Evolutionary conservation across 2,888 invertebrate species (phyloP), one percentile per base, ranked within the genome.

Genomic region (Ichneumoninae sp.): DNA sequence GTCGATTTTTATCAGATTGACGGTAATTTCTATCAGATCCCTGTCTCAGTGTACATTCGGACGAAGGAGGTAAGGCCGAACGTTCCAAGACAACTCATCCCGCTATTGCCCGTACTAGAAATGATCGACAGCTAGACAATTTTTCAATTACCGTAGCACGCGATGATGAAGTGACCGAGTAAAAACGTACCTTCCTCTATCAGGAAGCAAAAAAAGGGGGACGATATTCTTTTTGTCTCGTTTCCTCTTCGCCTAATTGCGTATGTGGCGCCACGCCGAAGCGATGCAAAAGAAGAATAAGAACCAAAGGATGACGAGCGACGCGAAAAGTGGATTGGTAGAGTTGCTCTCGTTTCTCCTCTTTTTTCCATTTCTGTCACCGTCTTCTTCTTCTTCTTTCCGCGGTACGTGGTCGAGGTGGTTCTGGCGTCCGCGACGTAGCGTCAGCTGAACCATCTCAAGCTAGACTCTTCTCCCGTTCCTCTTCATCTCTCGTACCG

Each of bases 291-390:
- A 52, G 50, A 68, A 63, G 10, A 68, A 47, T n/a, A 70, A 70
- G 19, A 76, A 10, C 47, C n/a, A 30, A 65, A 52, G 70, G n/a
- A 47, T 30, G 83, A 75, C 22, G 75, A 76, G 63, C 57, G 80
- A 40, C 22, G 76, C n/a, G 76, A 47, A 80, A 83, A 83, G 80
- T 83, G 76, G 76, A 76, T 83, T 80, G 83, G 80, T 47, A 30
- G 69, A 76, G 71, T 22, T 50, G 30, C 30, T 80, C 60, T 63
- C 60, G 47, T 81, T 77, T 76, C 57, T 40, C 6, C 22, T 68
- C 40, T 44, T 65, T 57, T 47, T 80, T 44, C 19, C 16, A 54
- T 68, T 30, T 60, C 26, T 30, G 5, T 30, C 30, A 16, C 22
- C 26, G 22, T 60, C 65, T 75, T 52, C 47, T 52, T 73, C 47